Conservation (phyloP, 2,113 vertebrate species). For the Symphodus melops region DNA sequence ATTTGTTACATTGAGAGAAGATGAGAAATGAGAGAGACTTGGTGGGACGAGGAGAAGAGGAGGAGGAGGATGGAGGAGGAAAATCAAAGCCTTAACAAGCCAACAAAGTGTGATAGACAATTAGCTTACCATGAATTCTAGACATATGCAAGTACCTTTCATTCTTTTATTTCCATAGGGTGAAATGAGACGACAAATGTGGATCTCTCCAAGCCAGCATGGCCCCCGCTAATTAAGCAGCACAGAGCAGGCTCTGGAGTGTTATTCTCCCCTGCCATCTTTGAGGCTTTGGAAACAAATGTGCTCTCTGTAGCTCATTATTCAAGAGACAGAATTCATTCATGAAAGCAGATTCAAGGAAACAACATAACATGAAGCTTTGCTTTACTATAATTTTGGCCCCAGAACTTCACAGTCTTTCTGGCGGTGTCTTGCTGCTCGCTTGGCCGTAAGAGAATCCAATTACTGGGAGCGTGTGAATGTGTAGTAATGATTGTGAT, state of each 20-base stretch:
- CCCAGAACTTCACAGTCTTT: conserved; percentile 1
- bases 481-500: background rate
- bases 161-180: conserved; percentile 23
- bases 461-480: background rate
- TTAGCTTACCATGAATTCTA: conserved; percentile 59
- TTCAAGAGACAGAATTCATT: conserved; percentile 36
- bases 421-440: background rate
- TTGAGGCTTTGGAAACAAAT: conserved; percentile 59
- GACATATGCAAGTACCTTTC: conserved; percentile 50
- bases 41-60: background rate
- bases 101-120: conserved; percentile 49
- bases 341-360: conserved; percentile 27
- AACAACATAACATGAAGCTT: conserved; percentile 18
- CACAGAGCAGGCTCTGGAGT: conserved; percentile 26
- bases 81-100: conserved; percentile 55
- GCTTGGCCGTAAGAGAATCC: background rate
- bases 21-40: background rate
- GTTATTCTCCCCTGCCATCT: conserved; percentile 42
- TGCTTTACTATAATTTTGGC: background rate
- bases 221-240: conserved; percentile 58
- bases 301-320: conserved; percentile 52
- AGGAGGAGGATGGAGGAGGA: background rate
- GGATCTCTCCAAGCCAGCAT: conserved; percentile 28
- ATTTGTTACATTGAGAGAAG: conserved; percentile 15
- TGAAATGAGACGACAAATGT: conserved; percentile 36